Percentiles rank a stretch among this genome's conserved stretches.
These are phyloP conservation scores for Cyclophora albipunctata DNA, from an alignment of 2,888 invertebrate species.

Conservation along the genomic window DNA sequence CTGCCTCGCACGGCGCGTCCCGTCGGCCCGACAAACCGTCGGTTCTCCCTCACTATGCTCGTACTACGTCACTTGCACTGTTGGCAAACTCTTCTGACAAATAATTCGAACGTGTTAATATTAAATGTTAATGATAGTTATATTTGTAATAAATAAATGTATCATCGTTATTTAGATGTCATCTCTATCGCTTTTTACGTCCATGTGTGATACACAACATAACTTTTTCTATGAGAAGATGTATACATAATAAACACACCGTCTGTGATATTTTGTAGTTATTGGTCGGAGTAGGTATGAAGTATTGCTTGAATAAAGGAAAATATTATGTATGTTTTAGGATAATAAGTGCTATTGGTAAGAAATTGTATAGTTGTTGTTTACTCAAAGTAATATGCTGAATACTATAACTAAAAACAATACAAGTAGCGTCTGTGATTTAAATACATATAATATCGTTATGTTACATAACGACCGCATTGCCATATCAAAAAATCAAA, in stretches of 20 bases:
- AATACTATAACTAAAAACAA: constrained; percentile 48
- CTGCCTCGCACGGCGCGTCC: constrained; percentile 11
- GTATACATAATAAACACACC: constrained; percentile 75
- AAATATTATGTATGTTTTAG: constrained; percentile 66
- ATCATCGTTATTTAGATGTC: constrained; percentile 66
- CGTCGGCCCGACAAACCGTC: neutral
- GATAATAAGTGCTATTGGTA: constrained; percentile 65
- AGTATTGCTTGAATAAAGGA: constrained; percentile 71
- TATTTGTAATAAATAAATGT: constrained; percentile 52
- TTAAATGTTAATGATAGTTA: constrained; percentile 52
- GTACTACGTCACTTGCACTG: constrained; percentile 36
- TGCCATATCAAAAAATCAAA: constrained; percentile 71
- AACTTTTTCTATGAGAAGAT: constrained; percentile 73
- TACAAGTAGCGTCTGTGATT: constrained; percentile 67
- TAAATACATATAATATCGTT: constrained; percentile 69
- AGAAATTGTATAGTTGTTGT: constrained; percentile 63
- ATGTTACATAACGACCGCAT: constrained; percentile 56
- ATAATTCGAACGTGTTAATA: constrained; percentile 55
- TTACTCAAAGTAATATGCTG: constrained; percentile 51
- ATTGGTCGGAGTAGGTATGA: constrained; percentile 70
- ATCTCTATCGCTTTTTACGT: constrained; percentile 71
- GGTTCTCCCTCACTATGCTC: constrained; percentile 15
- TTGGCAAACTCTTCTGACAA: constrained; percentile 62
- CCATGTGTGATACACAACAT: constrained; percentile 72
- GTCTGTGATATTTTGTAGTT: constrained; percentile 76